Base-by-base conservation (phyloP, 2,113 vertebrate species). In the Cephalopholis sonnerati region DNA sequence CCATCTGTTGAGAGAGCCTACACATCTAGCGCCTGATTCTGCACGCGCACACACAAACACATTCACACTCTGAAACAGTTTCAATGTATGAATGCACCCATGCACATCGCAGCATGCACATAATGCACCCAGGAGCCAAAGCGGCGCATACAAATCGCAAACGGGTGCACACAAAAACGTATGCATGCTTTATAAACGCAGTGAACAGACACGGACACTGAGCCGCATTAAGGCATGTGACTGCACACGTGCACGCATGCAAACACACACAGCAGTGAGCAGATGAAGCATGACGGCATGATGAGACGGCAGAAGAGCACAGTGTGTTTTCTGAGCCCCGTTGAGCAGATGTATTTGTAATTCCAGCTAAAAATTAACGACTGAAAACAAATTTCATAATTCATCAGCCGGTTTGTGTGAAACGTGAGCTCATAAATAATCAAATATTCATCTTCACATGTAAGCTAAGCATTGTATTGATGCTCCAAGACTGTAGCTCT, bases 1-100 rank as follows among this genome's bases (percentile, higher is more conserved):
- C 89, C 91, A 92, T 92, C 91, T 93, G 93, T 89, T 91, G 85
- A 85, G 81, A 59, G 71, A 13, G 72, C 72, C 77, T 58, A 71
- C 82, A 79, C 59, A 86, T 89, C 84, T 66, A 82, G 75, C 50
- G 74, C 72, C 81, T 67, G 50, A 61, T 54, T 81, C 73, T 81
- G 64, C 58, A 46, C 44, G 66, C 53, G 17, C 55, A 55, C 25
- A 65, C 32, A 51, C 55, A 82, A n/a, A 73, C 57, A 68, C 53
- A 76, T 27, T 57, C 54, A 68, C 44, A 63, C 82, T 57, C 8
- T 24, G 20, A 53, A n/a, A 53, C 46, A 57, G 12, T 51, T 46
- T 65, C 2, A 16, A 25, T 32, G 72, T 79, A 7, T 62, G 75
- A 74, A 65, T 25, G 89, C 69, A 74, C 0, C 22, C 20, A 27